Base-by-base conservation (phyloP, 2,888 invertebrate species). In the Caradrina kadenii region DNA sequence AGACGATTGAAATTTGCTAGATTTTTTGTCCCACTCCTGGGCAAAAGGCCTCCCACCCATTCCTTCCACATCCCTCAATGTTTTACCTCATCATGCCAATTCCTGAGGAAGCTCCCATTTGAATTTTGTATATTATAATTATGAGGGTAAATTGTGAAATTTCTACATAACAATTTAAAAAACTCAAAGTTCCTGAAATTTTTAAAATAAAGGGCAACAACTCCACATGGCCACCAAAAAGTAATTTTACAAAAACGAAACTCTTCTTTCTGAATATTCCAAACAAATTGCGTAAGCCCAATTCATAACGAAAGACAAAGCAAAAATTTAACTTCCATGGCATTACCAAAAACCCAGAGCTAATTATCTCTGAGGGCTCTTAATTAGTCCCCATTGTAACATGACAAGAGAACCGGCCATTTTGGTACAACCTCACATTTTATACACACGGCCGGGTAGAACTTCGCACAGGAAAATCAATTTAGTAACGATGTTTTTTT, bases 381-480 rank as follows among this genome's bases (percentile, higher is more conserved):
- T 95, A 94, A 95, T 95, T 95, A 95, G 94, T 94, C 92, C 89
- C 93, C 90, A 94, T 95, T 94, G 95, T 94, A 92, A 90, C 91
- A 90, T 93, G 94, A 93, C 94, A 94, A 90, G 92, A 86, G 88
- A 92, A 89, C 93, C 91, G 86, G 90, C 91, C 90, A 92, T 94
- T 93, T 92, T 87, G 88, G 90, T 90, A 83, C 87, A 86, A 84
- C 91, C 89, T 88, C 84, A 81, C 19, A 70, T 62, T 73, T 79
- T 76, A 80, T 83, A 94, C 92, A 91, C 88, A 94, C 92, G 5
- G 93, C 13, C 22, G 0, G 0, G 0, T 15, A 56, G 75, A 49
- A 63, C 58, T 31, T 21, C 49, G 10, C 65, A 17, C 78, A 2
- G 10, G 7, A 35, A 35, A 7, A 35, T 35, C 31, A 31, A 5